Evolutionary conservation across 2,888 invertebrate species (phyloP).

Genomic region (Cetonia aurata): DNA sequence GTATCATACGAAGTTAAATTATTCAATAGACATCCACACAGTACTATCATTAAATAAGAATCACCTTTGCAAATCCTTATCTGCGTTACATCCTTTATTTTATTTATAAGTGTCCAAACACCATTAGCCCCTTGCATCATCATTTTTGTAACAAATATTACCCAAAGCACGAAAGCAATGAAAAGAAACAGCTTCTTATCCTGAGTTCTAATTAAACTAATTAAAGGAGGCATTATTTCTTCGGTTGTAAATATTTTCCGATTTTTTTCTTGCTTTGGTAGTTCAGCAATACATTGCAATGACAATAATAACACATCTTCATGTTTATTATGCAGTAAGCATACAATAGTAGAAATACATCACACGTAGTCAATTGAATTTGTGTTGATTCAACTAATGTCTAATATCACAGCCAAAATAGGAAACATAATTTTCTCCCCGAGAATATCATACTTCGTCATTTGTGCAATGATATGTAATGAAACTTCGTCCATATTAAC

Average conservation of each 20-base stretch:
- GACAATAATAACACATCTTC: constrained; percentile 70
- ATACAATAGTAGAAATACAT: constrained; percentile 65
- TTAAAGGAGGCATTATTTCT: constrained; percentile 72
- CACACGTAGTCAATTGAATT: constrained; percentile 67
- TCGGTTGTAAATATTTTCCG: constrained; percentile 77
- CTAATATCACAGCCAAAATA: too few relatives aligned
- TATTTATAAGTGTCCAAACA: constrained; percentile 56
- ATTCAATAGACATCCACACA: constrained; percentile 84
- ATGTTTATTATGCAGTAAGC: constrained; percentile 67
- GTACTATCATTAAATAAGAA: constrained; percentile 69
- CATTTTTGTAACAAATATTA: constrained; percentile 91
- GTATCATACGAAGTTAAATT: constrained; percentile 81
- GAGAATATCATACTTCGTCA: too few relatives aligned
- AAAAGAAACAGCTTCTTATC: constrained; percentile 71
- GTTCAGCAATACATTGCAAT: constrained; percentile 83
- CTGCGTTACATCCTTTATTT: constrained; percentile 53
- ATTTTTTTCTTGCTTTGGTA: constrained; percentile 83
- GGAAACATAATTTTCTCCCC: too few relatives aligned
- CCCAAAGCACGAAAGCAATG: constrained; percentile 88
- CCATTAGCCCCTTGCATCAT: constrained; percentile 71
- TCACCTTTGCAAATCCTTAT: constrained; percentile 42
- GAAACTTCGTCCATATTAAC: too few relatives aligned
- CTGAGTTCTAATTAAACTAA: constrained; percentile 68
- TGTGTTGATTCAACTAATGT: constrained; percentile 67
- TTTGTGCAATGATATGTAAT: too few relatives aligned